A percentile compares a stretch with the other conserved stretches of the same genome.
phyloP scores from a whole-genome alignment of 2,888 invertebrate species.

The Eupelmus urozonus region DNA sequence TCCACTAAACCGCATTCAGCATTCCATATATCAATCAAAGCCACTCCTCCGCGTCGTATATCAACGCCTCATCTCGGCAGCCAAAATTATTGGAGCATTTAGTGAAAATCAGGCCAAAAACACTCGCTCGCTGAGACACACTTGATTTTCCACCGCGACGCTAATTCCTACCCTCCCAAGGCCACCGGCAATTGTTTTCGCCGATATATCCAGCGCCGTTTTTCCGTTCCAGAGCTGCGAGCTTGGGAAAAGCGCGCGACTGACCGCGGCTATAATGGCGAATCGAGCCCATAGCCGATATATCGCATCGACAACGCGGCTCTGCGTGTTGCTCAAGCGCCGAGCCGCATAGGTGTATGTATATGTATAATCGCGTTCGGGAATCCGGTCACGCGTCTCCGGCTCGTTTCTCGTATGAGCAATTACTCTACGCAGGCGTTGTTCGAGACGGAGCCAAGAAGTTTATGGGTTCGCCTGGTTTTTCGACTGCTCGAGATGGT shows the following conservation, averaged over 20 bases:
- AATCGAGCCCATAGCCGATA: conserved; percentile 24
- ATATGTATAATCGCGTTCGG: conserved; percentile 28
- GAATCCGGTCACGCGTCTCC: conserved; percentile 54
- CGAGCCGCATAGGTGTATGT: neutral
- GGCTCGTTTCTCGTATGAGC: conserved; percentile 36
- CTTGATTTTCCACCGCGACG: conserved; percentile 36
- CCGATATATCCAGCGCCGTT: neutral
- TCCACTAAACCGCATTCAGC: neutral
- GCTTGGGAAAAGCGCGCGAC: too few species aligned
- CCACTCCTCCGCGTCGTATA: neutral
- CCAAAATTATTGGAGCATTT: conserved; percentile 50
- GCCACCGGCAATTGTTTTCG: conserved; percentile 7
- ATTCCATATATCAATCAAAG: neutral
- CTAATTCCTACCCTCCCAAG: neutral
- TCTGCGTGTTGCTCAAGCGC: conserved; percentile 22
- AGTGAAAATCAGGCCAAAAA: conserved; percentile 44
- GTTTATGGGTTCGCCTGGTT: too few species aligned
- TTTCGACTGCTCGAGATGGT: too few species aligned
- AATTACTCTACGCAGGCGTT: too few species aligned
- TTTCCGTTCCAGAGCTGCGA: neutral
- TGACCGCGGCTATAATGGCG: too few species aligned
- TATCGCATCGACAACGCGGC: conserved; percentile 15
- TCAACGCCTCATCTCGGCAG: neutral
- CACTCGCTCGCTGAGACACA: neutral
- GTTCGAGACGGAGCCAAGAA: too few species aligned